These are phyloP conservation scores for Ganaspis sp. DNA, from an alignment of 1,140 invertebrate species.

Conservation along the genomic window DNA sequence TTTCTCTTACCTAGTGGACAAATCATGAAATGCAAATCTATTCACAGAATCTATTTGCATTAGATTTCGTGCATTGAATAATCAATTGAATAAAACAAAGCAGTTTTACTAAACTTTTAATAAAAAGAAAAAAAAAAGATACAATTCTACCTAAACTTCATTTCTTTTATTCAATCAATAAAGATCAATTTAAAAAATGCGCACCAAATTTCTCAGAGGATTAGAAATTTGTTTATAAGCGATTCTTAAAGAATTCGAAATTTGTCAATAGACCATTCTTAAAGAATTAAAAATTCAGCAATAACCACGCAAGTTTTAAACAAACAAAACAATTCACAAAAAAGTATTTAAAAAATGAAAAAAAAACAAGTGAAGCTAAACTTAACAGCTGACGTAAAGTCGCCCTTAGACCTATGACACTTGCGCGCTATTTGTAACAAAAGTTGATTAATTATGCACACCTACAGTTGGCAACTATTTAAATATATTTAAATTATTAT, in stretches of 20 bases:
- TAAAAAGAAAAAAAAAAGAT: not conserved
- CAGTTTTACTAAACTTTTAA: not conserved
- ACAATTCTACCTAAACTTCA: conserved; percentile 3
- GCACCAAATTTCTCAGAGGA: not conserved
- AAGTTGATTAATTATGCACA: conserved; percentile 2
- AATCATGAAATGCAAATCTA: not conserved
- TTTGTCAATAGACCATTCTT: too few relatives aligned
- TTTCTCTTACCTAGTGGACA: not conserved
- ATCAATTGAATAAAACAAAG: conserved; percentile 19
- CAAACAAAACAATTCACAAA: conserved; percentile 9
- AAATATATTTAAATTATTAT: too few relatives aligned
- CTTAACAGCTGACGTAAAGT: conserved; percentile 22
- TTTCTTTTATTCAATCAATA: conserved; percentile 3
- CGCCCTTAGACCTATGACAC: conserved; percentile 8
- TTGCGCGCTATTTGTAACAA: conserved; percentile 15
- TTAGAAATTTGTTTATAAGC: too few relatives aligned
- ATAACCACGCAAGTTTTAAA: conserved; percentile 4
- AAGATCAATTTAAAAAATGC: not conserved
- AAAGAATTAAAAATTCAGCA: too few relatives aligned
- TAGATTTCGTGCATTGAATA: conserved; percentile 1
- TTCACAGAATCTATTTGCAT: not conserved
- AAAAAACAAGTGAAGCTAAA: conserved; percentile 9
- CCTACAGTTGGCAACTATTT: not conserved
- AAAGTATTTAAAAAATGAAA: not conserved
- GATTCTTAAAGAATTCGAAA: too few relatives aligned